Conservation (phyloP, 2,797 vertebrate genomes). For the Falco berigora region DNA sequence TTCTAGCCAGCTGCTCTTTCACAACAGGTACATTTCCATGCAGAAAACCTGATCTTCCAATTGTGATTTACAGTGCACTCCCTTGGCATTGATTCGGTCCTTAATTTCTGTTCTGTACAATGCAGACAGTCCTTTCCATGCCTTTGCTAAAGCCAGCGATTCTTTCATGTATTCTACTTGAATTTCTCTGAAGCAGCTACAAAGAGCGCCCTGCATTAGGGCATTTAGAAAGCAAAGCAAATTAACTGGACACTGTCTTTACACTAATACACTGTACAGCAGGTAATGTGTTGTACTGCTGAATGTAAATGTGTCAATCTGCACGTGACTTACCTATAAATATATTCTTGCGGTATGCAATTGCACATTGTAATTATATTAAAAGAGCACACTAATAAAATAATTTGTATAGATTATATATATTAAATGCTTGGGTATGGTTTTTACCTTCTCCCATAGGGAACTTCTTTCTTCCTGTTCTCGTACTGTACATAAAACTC, state of each 20-base stretch:
- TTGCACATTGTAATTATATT: conserved; percentile 86
- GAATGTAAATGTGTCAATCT: conserved; percentile 67
- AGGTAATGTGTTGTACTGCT: conserved; percentile 57
- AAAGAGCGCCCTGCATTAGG: conserved; percentile 49
- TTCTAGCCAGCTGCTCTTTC: conserved; percentile 42
- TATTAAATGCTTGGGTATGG: conserved; percentile 76
- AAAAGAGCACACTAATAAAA: conserved; percentile 88
- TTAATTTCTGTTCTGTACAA: conserved; percentile 18
- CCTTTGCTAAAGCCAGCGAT: conserved; percentile 66
- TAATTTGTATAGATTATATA: conserved; percentile 83
- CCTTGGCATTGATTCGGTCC: conserved; percentile 2
- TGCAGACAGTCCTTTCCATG: conserved; percentile 32
- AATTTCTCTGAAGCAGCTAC: conserved; percentile 72
- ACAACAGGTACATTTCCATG: conserved; percentile 22
- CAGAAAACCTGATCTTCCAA: conserved; percentile 13
- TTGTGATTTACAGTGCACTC: background rate
- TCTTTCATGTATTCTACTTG: conserved; percentile 66
- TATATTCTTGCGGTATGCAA: conserved; percentile 78
- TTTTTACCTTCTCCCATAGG: conserved; percentile 75
- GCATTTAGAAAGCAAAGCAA: conserved; percentile 37
- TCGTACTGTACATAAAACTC: conserved; percentile 69
- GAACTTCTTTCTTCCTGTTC: conserved; percentile 71
- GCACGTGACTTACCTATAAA: conserved; percentile 69
- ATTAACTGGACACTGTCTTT: conserved; percentile 46
- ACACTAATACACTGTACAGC: conserved; percentile 48